These are phyloP conservation scores for Polydrusus tereticollis DNA, from an alignment of 2,888 invertebrate species.

Conservation along the genomic window DNA sequence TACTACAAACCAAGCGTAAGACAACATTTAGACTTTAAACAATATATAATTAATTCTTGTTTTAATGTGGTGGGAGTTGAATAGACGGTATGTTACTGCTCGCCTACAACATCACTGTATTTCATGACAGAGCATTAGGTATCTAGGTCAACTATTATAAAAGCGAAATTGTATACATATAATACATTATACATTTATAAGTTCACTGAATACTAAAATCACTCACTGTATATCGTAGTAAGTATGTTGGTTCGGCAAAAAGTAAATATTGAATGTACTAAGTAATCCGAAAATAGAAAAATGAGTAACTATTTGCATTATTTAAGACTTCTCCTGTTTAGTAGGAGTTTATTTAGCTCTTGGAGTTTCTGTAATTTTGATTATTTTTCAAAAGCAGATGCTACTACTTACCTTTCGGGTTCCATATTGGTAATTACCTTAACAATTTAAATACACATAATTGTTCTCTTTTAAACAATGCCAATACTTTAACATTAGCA, in stretches of 20 bases:
- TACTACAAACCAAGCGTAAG: neutral
- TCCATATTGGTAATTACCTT: too few relatives aligned
- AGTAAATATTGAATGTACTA: neutral
- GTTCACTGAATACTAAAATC: constrained; percentile 12
- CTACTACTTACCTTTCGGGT: too few relatives aligned
- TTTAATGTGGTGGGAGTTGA: constrained; percentile 9
- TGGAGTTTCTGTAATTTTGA: too few relatives aligned
- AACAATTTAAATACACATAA: neutral
- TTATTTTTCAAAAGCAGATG: too few relatives aligned
- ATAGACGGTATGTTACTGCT: constrained; percentile 21
- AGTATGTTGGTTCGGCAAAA: neutral
- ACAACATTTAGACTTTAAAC: neutral
- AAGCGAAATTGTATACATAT: constrained; percentile 39
- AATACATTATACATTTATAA: constrained; percentile 3
- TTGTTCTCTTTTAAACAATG: neutral
- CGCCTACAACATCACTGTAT: constrained; percentile 29
- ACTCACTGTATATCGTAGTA: neutral
- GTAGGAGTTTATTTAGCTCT: too few relatives aligned
- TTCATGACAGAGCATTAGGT: constrained; percentile 37
- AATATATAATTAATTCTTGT: neutral
- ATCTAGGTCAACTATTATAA: constrained; percentile 44
- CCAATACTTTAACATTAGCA: neutral
- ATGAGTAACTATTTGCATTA: neutral
- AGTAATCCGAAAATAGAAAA: neutral
- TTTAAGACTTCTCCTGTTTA: neutral